Percentiles rank a stretch among this genome's conserved stretches.
Evolutionary conservation across 2,797 vertebrate genomes (phyloP).

Genomic region (Glossophaga mutica): DNA sequence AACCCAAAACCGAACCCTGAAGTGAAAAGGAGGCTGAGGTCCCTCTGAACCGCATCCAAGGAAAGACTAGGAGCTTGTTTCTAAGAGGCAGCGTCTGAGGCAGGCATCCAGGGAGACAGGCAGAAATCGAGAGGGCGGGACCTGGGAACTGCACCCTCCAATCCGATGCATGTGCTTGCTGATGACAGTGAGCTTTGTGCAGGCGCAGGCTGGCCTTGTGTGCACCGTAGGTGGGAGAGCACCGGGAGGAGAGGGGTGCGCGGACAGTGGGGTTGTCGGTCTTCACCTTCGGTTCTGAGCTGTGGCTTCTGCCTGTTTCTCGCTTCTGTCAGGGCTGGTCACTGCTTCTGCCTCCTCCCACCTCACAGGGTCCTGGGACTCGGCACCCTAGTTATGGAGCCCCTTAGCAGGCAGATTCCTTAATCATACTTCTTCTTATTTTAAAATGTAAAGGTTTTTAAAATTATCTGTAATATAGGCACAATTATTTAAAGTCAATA

Average conservation of each 20-base stretch:
- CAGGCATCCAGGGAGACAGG: not conserved
- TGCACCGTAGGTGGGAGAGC: fast-evolving
- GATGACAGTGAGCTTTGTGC: not conserved
- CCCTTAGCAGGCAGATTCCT: not conserved
- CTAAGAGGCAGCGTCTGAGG: not conserved
- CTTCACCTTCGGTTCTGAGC: not conserved
- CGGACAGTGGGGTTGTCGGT: not conserved
- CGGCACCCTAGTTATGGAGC: not conserved
- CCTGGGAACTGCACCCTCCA: not conserved
- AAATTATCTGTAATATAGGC: too few relatives aligned
- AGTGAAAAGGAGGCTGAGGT: not conserved
- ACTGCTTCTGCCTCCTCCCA: not conserved
- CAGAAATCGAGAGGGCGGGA: not conserved
- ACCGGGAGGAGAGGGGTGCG: fast-evolving
- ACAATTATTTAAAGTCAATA: too few relatives aligned
- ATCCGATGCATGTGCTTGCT: fast-evolving
- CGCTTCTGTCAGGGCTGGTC: not conserved
- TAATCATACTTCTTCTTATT: not conserved
- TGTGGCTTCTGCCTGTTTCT: not conserved
- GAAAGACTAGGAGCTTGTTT: not conserved
- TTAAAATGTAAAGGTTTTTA: too few relatives aligned
- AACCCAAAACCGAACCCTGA: not conserved
- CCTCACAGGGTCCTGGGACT: not conserved
- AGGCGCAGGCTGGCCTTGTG: not conserved
- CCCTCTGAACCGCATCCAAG: not conserved